phyloP scores from a whole-genome alignment of 2,113 vertebrate genomes.

The Megalops atlanticus region DNA sequence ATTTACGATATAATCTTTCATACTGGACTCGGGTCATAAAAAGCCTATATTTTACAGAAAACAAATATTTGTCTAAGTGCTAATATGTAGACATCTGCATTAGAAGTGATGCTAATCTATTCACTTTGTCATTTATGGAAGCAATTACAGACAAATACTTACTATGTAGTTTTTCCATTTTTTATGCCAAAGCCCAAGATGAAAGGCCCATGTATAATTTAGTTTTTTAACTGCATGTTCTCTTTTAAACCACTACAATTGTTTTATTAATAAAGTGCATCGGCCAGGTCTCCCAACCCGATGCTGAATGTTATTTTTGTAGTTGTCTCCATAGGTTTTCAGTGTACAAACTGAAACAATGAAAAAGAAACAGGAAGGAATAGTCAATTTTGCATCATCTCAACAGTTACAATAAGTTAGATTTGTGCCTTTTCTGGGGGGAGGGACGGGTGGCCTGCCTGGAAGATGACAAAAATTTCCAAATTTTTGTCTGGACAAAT shows the following conservation, averaged over 20 bases:
- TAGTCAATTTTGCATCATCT: neutral
- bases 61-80: conserved; percentile 5
- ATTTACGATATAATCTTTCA: neutral
- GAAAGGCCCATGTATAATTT: neutral
- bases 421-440: neutral
- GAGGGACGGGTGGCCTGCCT: neutral
- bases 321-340: neutral
- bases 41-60: conserved; percentile 2
- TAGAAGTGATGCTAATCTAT: neutral
- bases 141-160: neutral
- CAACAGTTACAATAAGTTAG: neutral
- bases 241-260: neutral
- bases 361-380: too few species aligned
- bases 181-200: neutral
- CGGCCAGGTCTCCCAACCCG: neutral
- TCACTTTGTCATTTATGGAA: neutral
- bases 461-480: neutral
- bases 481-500: neutral
- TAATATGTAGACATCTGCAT: neutral
- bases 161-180: neutral
- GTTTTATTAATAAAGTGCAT: neutral
- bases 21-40: neutral
- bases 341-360: neutral
- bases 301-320: neutral
- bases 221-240: neutral